phyloP scores from a whole-genome alignment of 1,140 invertebrate genomes.

The Hyposmocoma kahamanoa region DNA sequence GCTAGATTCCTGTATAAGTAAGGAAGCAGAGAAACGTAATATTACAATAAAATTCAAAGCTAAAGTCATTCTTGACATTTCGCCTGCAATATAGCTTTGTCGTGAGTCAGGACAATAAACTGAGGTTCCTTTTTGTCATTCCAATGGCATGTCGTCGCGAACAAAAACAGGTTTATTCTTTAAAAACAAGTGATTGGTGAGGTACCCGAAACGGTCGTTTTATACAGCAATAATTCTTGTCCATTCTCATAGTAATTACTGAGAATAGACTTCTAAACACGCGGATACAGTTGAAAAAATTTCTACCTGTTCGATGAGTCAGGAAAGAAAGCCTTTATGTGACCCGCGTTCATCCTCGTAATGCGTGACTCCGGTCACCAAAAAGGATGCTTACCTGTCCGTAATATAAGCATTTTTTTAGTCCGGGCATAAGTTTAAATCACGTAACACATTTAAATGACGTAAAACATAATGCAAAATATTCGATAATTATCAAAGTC shows the following conservation, averaged over 20 bases:
- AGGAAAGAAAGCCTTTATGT: slow-evolving; percentile 22
- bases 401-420: no score
- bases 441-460: no score
- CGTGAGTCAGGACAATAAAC: neutral
- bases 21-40: no score
- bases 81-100: neutral
- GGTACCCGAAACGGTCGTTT: neutral
- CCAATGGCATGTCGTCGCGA: neutral
- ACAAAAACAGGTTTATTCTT: neutral
- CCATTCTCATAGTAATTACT: slow-evolving; percentile 17
- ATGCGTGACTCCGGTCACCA: no score
- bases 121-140: neutral
- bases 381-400: no score
- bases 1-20: no score
- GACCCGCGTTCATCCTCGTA: no score
- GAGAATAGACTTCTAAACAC: slow-evolving; percentile 7
- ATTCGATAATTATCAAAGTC: no score
- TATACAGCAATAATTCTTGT: slow-evolving; percentile 4
- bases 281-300: slow-evolving; percentile 18
- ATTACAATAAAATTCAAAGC: no score
- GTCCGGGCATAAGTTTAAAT: no score
- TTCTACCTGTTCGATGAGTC: slow-evolving; percentile 28
- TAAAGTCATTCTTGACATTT: neutral
- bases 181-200: slow-evolving; percentile 9
- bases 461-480: no score